A percentile compares a stretch with the other conserved stretches of the same genome.
Conservation (phyloP, 2,113 vertebrate species). For the Phocoena phocoena region DNA sequence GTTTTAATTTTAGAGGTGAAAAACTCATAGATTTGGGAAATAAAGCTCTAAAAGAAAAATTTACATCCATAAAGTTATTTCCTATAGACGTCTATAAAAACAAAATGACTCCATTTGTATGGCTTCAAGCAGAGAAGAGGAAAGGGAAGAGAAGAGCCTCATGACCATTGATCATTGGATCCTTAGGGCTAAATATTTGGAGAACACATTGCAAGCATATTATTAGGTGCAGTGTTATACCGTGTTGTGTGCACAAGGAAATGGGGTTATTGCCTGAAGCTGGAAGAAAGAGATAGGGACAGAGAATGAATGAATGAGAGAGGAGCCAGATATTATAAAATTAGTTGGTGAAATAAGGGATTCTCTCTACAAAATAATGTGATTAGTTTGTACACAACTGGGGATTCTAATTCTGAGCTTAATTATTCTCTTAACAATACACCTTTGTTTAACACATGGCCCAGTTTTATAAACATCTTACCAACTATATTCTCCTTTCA, state of each 20-base stretch:
- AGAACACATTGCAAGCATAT: background rate
- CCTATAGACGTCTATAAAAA: constrained; percentile 9
- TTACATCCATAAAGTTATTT: background rate
- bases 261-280: constrained; percentile 41
- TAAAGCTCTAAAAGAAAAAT: constrained; percentile 26
- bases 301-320: background rate
- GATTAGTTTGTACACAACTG: background rate
- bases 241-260: background rate
- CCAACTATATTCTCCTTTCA: background rate
- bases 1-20: constrained; percentile 55
- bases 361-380: background rate
- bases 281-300: constrained; percentile 27
- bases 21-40: constrained; percentile 56
- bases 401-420: constrained; percentile 7
- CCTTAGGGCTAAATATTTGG: constrained; percentile 31
- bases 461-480: background rate
- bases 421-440: background rate
- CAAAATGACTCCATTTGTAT: constrained; percentile 22
- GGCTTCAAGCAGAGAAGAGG: background rate
- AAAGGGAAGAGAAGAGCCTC: background rate
- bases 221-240: background rate
- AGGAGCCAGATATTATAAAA: background rate
- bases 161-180: background rate
- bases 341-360: background rate
- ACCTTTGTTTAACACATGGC: background rate